These are phyloP conservation scores for Callopanchax toddi DNA, from an alignment of 2,113 vertebrate genomes.

Conservation along the genomic window DNA sequence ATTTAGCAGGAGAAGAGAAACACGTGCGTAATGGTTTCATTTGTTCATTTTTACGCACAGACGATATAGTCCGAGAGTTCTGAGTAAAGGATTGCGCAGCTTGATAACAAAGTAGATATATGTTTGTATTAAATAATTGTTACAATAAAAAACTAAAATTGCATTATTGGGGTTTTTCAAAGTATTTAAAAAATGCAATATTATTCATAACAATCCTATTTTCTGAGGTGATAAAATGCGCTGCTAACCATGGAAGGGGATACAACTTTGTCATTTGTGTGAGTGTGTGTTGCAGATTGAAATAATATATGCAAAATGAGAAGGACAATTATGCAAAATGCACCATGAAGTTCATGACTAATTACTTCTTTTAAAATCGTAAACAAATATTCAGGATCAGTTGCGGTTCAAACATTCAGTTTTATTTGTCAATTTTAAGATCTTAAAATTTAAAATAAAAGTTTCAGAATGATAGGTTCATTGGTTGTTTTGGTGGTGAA, in stretches of 20 bases:
- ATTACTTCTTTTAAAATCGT: conserved; percentile 2
- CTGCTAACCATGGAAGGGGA: conserved; percentile 43
- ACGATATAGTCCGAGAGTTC: neutral
- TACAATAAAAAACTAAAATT: too few relatives aligned
- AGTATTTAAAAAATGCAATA: too few relatives aligned
- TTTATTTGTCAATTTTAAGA: too few relatives aligned
- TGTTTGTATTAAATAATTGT: neutral
- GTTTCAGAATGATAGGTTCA: too few relatives aligned
- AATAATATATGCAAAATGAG: conserved; percentile 28
- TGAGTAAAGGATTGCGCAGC: conserved; percentile 3
- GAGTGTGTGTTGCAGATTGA: conserved; percentile 39
- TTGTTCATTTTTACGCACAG: conserved; percentile 11
- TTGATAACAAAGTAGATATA: neutral
- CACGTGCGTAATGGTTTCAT: neutral
- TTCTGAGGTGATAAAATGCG: conserved; percentile 50
- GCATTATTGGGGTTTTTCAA: neutral
- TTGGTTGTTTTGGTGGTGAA: too few relatives aligned
- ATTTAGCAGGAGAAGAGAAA: neutral
- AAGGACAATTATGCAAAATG: conserved; percentile 30
- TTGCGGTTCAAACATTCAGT: neutral
- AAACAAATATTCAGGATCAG: conserved; percentile 9
- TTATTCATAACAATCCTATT: conserved; percentile 38
- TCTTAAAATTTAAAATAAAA: too few relatives aligned
- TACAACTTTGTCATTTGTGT: conserved; percentile 34
- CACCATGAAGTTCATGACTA: conserved; percentile 10